Base-by-base conservation (phyloP, 2,113 vertebrate species). In the Muntiacus reevesi region DNA sequence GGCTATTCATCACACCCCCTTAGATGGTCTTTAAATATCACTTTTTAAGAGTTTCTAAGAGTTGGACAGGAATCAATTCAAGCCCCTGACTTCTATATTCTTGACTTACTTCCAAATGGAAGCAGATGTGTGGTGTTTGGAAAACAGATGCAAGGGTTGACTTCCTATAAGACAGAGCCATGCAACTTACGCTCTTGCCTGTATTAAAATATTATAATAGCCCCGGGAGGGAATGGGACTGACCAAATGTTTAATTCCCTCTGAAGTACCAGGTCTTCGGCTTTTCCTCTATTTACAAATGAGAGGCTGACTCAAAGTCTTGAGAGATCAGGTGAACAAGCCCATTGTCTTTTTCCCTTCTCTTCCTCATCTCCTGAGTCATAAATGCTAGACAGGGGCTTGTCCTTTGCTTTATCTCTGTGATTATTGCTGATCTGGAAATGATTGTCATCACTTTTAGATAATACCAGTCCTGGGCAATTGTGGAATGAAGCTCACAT, bases 31-130 rank as follows among this genome's bases (percentile, higher is more conserved):
- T n/a, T 54, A 81, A 81, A 33, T 50, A 50, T 52, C 78, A 52
- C 78, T 81, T 81, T 50, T 81, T 81, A 81, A 40, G 30, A 76
- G 95, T 96, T 92, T 85, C 4, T 93, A 86, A 91, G 89, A 94
- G 33, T 71, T 92, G 40, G 6, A 52, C 43, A 45, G 64, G 45
- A 74, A 40, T 60, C 40, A 60, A 0, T 71, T 95, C 60, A 74
- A 94, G 59, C 21, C 52, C n/a, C 78, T 74, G 59, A 88, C 47
- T 85, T 85, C 27, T 81, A 0, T 86, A 27, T 82, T 82, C n/a
- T 67, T 9, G 57, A 12, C 25, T 57, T 81, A 60, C 95, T 96
- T 96, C 76, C 54, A 93, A 47, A 47, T 85, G 52, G 91, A 74
- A 59, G 50, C 47, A 89, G n/a, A 91, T 45, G 52, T 23, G 19